Evolutionary conservation across 1,140 invertebrate genomes (phyloP).

Genomic region (Diprion similis): DNA sequence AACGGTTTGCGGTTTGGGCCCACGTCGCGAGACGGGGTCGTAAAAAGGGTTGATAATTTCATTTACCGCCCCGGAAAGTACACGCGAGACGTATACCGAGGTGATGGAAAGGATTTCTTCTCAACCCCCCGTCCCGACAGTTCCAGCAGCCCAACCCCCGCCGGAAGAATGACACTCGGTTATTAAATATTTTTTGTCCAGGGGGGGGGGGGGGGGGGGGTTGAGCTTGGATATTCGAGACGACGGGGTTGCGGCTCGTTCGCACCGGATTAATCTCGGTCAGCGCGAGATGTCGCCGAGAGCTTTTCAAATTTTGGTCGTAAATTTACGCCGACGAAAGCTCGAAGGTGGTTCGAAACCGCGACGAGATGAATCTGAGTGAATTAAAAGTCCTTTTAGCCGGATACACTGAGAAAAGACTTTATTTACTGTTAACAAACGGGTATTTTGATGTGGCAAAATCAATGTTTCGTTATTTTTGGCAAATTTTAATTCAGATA

Average conservation of each 20-base stretch:
- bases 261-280: background rate
- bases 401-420: too few relatives aligned
- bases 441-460: too few relatives aligned
- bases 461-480: too few relatives aligned
- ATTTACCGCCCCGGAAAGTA: background rate
- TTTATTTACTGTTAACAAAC: too few relatives aligned
- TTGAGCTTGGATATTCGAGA: conserved; percentile 1
- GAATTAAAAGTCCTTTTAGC: too few relatives aligned
- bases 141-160: background rate
- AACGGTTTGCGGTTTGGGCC: too few relatives aligned
- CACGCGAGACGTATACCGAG: background rate
- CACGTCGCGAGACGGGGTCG: too few relatives aligned
- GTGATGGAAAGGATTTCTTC: background rate
- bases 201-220: background rate
- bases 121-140: background rate
- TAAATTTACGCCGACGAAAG: background rate
- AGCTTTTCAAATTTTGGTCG: background rate
- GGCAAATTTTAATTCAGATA: too few relatives aligned
- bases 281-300: background rate
- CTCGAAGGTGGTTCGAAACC: too few relatives aligned
- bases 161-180: background rate
- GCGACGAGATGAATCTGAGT: too few relatives aligned
- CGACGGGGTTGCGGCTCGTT: background rate
- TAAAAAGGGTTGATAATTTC: background rate
- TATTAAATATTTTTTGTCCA: background rate